phyloP scores from a whole-genome alignment of 1,140 invertebrate genomes.

The Hycleus cichorii region DNA sequence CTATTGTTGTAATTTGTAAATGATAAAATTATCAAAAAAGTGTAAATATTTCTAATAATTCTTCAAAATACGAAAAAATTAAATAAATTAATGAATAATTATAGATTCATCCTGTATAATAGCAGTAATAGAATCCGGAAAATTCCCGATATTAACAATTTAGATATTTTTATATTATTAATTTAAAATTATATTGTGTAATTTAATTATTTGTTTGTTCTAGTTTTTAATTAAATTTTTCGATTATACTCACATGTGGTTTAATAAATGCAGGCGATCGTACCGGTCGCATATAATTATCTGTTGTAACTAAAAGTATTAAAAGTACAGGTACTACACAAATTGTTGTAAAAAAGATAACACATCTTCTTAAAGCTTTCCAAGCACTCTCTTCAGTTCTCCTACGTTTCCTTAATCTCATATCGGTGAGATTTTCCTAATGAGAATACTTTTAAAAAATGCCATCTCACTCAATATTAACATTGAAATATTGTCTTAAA shows the following conservation, averaged over 20 bases:
- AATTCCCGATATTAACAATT: no score
- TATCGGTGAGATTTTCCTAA: constrained; percentile 9
- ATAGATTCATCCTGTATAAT: no score
- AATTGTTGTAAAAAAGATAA: constrained; percentile 39
- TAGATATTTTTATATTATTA: background rate
- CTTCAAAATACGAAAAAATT: no score
- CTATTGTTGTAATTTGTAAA: no score
- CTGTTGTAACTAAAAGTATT: constrained; percentile 39
- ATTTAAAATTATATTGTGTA: background rate
- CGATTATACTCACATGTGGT: constrained; percentile 17
- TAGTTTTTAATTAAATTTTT: background rate
- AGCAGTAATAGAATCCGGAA: no score
- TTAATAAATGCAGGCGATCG: constrained; percentile 14
- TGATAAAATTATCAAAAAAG: no score
- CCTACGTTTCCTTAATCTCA: constrained; percentile 33
- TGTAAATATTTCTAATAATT: no score
- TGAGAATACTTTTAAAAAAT: background rate
- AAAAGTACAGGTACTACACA: constrained; percentile 38
- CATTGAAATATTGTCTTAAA: background rate
- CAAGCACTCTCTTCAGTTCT: constrained; percentile 27
- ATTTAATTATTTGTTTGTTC: background rate
- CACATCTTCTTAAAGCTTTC: constrained; percentile 38
- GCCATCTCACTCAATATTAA: background rate
- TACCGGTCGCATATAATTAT: constrained; percentile 37
- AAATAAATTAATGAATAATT: no score